Evolutionary conservation across 2,113 vertebrate genomes (phyloP).

Genomic region (Sarotherodon lohbergeri): DNA sequence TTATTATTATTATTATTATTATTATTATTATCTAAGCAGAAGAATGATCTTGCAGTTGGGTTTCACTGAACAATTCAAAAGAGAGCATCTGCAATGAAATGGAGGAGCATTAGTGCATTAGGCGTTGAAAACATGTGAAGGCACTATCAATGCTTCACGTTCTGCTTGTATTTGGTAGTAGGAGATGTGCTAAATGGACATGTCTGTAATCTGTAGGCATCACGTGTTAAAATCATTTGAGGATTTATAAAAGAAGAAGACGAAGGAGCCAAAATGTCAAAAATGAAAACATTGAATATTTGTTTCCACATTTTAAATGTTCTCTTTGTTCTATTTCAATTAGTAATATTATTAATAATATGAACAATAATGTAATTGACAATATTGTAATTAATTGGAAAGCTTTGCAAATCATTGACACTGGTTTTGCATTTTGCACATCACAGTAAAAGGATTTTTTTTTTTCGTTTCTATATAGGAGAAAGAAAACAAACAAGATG

Average conservation of each 20-base stretch:
- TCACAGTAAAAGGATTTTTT: not conserved
- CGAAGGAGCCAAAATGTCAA: not conserved
- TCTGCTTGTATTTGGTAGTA: not conserved
- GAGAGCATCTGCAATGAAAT: not conserved
- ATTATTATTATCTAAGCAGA: not conserved
- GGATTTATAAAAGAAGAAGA: not conserved
- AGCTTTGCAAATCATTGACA: not conserved
- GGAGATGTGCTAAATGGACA: not conserved
- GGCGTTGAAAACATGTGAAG: not conserved
- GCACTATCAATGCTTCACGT: not conserved
- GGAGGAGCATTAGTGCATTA: not conserved
- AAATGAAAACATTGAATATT: not conserved
- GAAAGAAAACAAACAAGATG: constrained; percentile 42
- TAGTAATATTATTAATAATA: not conserved
- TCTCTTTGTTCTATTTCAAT: not conserved
- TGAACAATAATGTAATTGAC: not conserved
- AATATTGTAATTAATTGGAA: not conserved
- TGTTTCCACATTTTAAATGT: not conserved
- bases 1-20: too few relatives aligned
- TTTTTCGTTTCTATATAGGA: not conserved
- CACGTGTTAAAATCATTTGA: not conserved
- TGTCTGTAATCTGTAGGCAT: not conserved
- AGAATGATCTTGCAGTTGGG: not conserved
- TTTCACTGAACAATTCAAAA: not conserved
- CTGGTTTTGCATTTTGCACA: not conserved